Base-by-base conservation (phyloP, 2,797 vertebrate genomes). In the Xerus rutilus region DNA sequence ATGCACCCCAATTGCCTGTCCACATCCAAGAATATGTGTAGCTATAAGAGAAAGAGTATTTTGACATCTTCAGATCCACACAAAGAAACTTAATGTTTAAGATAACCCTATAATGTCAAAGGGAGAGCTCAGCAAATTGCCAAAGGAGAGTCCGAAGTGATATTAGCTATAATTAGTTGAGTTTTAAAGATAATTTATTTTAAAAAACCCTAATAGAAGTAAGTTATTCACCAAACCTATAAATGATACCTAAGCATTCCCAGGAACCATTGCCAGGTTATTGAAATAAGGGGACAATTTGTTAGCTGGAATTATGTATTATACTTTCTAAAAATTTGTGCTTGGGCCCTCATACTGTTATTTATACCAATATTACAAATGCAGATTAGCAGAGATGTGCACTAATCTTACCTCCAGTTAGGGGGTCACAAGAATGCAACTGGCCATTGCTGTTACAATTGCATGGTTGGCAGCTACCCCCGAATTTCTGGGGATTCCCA, bases 381-480 rank as follows among this genome's bases (percentile, higher is more conserved):
- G 21, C 28, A 76, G 13, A 21, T 57, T 64, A 62, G 73, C 30
- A 64, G 59, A 78, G 21, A 8, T 49, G 17, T 59, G 57, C 28
- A 47, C 28, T 0, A 0, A 78, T 97, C 98, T 98, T 97, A 99
- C 99, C 99, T 99, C 99, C 99, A 62, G 99, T 99, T 96, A 97
- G 97, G 77, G 98, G 97, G 96, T 99, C 99, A 98, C 99, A 99
- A 97, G 84, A 99, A 89, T 98, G 98, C 21, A 98, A 96, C 11
- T 99, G 99, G 52, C 99, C 99, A n/a, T 99, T 98, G 84, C 93
- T 98, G 93, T 98, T 98, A 93, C 99, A 99, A 35, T 98, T 98
- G 97, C 99, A 99, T 35, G 98, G 99, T 81, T 97, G 98, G 97
- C 99, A 99, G 89, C 98, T 99, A 93, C 99, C 99, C 94, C 99